phyloP scores from a whole-genome alignment of 2,797 vertebrate species.

The Oceanodroma leucorhoa region DNA sequence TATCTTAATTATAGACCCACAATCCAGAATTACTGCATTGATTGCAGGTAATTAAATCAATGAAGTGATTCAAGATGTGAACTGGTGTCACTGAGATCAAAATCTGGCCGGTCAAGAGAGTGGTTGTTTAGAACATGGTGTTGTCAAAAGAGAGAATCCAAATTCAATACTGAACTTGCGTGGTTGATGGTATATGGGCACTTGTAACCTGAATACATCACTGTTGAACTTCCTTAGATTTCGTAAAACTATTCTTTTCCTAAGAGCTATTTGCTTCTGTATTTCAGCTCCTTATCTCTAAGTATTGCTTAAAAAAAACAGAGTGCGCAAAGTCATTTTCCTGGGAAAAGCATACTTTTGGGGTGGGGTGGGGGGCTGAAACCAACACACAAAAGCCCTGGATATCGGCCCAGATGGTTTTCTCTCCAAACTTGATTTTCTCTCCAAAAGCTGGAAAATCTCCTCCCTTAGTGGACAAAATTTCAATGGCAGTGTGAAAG shows the following conservation, averaged over 20 bases:
- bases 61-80: conserved; percentile 39
- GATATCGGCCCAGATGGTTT: background rate
- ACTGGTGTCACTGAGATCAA: conserved; percentile 11
- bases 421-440: background rate
- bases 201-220: background rate
- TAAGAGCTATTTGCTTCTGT: background rate
- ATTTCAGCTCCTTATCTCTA: background rate
- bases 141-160: background rate
- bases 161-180: background rate
- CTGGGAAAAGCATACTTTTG: background rate
- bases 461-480: background rate
- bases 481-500: conserved; percentile 45
- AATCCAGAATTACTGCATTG: conserved; percentile 46
- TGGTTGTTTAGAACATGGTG: background rate
- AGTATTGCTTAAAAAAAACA: background rate
- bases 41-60: conserved; percentile 46
- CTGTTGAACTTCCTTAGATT: background rate
- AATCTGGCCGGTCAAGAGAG: background rate
- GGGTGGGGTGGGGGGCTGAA: too few relatives aligned
- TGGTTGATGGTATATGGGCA: background rate
- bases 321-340: background rate
- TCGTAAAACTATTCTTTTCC: background rate
- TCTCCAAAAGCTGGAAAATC: background rate
- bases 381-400: background rate
- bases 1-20: conserved; percentile 50